Base-by-base conservation (phyloP, 2,113 vertebrate genomes). In the Chloropsis cyanopogon region DNA sequence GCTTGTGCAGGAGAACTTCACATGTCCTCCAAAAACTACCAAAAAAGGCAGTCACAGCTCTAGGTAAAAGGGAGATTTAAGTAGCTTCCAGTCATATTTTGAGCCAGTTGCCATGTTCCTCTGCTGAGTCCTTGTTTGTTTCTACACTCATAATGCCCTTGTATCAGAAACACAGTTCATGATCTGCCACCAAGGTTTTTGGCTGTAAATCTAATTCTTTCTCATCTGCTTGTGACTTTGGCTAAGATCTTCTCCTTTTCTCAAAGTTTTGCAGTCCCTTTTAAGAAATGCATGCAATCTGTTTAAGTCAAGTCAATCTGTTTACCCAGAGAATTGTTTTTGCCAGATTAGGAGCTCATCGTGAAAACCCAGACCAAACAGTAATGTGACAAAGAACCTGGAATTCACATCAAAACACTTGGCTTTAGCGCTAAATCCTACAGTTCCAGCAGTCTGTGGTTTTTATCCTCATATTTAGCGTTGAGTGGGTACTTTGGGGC, bases 401-500 rank as follows among this genome's bases (percentile, higher is more conserved):
- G 16, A 85, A 60, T 44, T 82, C 52, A 44, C 47, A 23, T 26
- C 29, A 15, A n/a, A 82, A 54, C 14, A 1, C 23, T 53, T 19
- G 10, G 1, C 33, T 53, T 53, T 56, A 31, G 10, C 11, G 15
- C 20, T 41, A 19, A 52, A 35, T 57, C 39, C 6, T 68, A 3
- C 22, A 14, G 7, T 37, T 71, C 24, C 23, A 15, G 14, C 18
- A 17, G 9, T 7, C 22, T 8, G 11, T 35, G 37, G 42, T 46
- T 2, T 54, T 66, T 73, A 37, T 52, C 5, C 17, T 65, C 12
- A 0, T 14, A 5, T 47, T 79, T 79, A 25, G 35, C 54, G 23
- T 4, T 3, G 54, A 8, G 26, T 1, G 1, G 31, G 4, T 14
- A 2, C 6, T 6, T 56, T 1, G 3, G 23, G 12, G 29, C 42